A percentile compares a stretch with the other conserved stretches of the same genome.
Evolutionary conservation across 2,797 vertebrate species (phyloP).

Genomic region (Synanceia verrucosa): DNA sequence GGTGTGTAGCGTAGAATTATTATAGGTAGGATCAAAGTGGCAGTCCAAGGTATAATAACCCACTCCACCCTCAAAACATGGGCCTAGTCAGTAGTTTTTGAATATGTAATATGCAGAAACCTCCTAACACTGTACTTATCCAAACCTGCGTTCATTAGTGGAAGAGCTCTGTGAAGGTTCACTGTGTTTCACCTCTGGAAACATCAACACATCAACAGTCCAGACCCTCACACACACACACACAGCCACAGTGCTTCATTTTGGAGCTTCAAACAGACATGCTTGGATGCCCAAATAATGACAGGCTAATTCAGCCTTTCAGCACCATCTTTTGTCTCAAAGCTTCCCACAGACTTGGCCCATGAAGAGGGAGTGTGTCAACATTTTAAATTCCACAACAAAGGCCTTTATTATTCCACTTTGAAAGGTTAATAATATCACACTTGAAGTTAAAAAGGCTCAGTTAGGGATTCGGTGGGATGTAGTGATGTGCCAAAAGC

Average conservation of each 20-base stretch:
- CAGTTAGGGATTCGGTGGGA: slow-evolving; percentile 47
- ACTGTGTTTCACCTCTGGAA: slow-evolving; percentile 69
- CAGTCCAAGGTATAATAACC: background rate
- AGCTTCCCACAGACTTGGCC: slow-evolving; percentile 55
- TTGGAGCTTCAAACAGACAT: slow-evolving; percentile 57
- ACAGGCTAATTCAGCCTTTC: slow-evolving; percentile 77
- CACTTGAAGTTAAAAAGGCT: slow-evolving; percentile 50
- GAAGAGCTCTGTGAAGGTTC: slow-evolving; percentile 59
- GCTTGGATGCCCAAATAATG: slow-evolving; percentile 70
- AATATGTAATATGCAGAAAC: slow-evolving; percentile 46
- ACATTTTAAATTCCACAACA: slow-evolving; percentile 66
- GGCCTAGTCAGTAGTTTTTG: slow-evolving; percentile 36
- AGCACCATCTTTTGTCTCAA: slow-evolving; percentile 73
- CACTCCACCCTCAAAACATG: slow-evolving; percentile 1
- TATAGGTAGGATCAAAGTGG: slow-evolving; percentile 64
- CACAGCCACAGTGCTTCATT: slow-evolving; percentile 40
- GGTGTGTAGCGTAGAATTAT: slow-evolving; percentile 41
- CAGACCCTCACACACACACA: slow-evolving; percentile 29
- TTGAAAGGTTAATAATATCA: slow-evolving; percentile 65
- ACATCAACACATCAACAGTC: slow-evolving; percentile 70
- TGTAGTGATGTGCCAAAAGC: slow-evolving; percentile 53
- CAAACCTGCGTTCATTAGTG: slow-evolving; percentile 43
- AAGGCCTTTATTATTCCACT: slow-evolving; percentile 61
- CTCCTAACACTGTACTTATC: slow-evolving; percentile 28
- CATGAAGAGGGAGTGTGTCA: slow-evolving; percentile 61